phyloP scores from a whole-genome alignment of 1,140 invertebrate species.

The Sesamia nonagrioides region DNA sequence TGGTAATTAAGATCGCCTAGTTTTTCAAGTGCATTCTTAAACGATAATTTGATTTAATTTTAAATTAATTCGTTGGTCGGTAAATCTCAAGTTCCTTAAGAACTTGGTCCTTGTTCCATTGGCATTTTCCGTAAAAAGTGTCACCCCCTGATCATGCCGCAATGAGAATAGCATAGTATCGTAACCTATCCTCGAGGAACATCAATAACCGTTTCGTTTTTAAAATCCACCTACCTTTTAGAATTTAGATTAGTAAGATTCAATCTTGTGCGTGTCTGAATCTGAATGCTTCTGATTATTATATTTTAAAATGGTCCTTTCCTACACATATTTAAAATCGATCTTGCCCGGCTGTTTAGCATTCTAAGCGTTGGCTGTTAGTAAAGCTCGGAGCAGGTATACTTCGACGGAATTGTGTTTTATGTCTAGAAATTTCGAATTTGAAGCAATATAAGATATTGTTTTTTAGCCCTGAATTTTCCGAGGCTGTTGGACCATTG shows the following conservation, averaged over 20 bases:
- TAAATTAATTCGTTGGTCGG: neutral
- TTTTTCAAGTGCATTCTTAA: neutral
- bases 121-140: no score
- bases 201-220: neutral
- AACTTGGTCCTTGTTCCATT: neutral
- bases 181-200: no score
- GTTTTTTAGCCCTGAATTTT: neutral
- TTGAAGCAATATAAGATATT: conserved; percentile 12
- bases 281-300: conserved; percentile 1
- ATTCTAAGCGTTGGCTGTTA: neutral
- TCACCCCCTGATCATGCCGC: no score
- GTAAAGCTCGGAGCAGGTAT: conserved; percentile 14
- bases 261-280: neutral
- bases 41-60: neutral
- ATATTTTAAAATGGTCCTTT: conserved; percentile 16
- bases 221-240: neutral
- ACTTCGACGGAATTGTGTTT: neutral
- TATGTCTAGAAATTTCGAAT: conserved; percentile 19
- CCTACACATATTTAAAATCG: conserved; percentile 14
- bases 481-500: neutral
- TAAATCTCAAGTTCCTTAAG: neutral
- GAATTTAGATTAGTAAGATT: neutral
- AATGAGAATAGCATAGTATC: no score
- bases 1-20: conserved; percentile 2
- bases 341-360: conserved; percentile 15